Evolutionary conservation across 2,113 vertebrate species (phyloP).

Genomic region (Oxyura jamaicensis): DNA sequence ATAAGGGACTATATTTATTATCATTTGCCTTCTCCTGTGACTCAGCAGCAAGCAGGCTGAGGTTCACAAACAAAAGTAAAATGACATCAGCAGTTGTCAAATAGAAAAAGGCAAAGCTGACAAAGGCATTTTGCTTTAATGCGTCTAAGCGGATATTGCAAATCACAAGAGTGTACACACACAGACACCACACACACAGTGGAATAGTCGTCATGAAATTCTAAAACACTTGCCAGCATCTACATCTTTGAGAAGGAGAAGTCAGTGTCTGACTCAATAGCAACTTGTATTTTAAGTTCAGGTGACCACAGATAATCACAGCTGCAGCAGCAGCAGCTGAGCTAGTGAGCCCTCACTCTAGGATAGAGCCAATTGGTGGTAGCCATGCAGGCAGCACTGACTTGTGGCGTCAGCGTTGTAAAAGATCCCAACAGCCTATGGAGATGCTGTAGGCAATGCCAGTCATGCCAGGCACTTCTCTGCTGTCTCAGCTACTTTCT

Average conservation of each 20-base stretch:
- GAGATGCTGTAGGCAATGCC: background rate
- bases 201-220: background rate
- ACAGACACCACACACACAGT: rapidly evolving
- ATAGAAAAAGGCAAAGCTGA: background rate
- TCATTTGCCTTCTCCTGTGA: background rate
- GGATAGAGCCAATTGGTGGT: background rate
- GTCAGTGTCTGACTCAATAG: background rate
- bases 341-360: background rate
- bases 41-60: background rate
- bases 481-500: background rate
- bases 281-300: background rate
- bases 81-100: background rate
- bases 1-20: background rate
- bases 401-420: background rate
- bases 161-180: background rate
- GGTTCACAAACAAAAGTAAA: conserved; percentile 12
- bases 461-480: background rate
- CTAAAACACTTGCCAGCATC: background rate
- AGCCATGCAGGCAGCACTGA: background rate
- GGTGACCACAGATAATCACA: background rate
- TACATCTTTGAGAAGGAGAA: background rate
- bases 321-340: background rate
- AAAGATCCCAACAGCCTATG: background rate
- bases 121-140: background rate
- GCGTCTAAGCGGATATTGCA: background rate